Percentiles rank a stretch among this genome's conserved stretches.
Conservation (phyloP, 2,797 vertebrate genomes). For the Chaetophractus vellerosus region DNA sequence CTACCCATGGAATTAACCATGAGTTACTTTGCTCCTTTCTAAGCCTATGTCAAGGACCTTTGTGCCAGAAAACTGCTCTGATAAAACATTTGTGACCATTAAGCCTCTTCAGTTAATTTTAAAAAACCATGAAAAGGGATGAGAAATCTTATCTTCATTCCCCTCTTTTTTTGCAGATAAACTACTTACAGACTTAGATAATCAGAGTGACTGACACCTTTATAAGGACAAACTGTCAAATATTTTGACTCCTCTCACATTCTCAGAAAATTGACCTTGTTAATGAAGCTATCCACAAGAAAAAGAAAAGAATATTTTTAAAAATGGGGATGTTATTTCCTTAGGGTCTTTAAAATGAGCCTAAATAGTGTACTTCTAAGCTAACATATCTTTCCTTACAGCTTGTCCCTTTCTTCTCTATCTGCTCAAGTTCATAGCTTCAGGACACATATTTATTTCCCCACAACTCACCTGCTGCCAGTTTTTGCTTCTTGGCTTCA, state of each 20-base stretch:
- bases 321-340: neutral
- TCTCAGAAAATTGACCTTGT: neutral
- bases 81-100: neutral
- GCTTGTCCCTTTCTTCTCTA: neutral
- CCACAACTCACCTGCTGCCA: constrained; percentile 91
- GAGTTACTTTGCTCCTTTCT: neutral
- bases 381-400: neutral
- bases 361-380: neutral
- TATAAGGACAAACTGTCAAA: neutral
- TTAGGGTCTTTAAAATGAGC: neutral
- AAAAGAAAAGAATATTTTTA: neutral
- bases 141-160: neutral
- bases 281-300: neutral
- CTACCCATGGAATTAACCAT: neutral
- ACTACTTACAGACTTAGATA: neutral
- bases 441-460: neutral
- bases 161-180: neutral
- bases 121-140: neutral
- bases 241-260: neutral
- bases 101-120: neutral
- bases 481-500: constrained; percentile 92
- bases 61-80: neutral
- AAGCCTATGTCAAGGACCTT: neutral
- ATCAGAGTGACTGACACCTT: neutral
- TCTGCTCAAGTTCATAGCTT: neutral